Conservation (phyloP, 2,888 invertebrate species). For the Hypercompe scribonia region DNA sequence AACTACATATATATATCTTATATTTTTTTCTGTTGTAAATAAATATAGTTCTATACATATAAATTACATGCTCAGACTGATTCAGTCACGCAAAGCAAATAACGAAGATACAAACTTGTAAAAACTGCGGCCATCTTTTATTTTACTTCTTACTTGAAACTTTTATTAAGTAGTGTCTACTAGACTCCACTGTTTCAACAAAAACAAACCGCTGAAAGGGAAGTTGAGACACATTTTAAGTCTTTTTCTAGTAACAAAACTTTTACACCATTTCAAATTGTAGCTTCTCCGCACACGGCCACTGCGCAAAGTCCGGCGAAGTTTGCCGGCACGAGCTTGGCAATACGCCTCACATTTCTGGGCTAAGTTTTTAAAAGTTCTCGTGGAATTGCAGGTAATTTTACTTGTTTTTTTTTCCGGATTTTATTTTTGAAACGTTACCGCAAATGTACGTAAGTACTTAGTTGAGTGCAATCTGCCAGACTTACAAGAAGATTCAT, state of each 20-base stretch:
- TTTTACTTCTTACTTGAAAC: background rate
- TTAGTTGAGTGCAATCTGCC: background rate
- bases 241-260: constrained; percentile 5
- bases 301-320: constrained; percentile 26
- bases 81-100: too few relatives aligned
- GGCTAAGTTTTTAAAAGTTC: constrained; percentile 40
- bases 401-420: constrained; percentile 21
- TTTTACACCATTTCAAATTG: constrained; percentile 5
- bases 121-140: background rate
- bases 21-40: too few relatives aligned
- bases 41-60: too few relatives aligned
- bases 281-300: constrained; percentile 37
- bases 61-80: too few relatives aligned
- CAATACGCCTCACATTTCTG: constrained; percentile 32
- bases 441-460: background rate
- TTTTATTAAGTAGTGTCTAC: background rate
- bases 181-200: background rate
- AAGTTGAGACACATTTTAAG: background rate
- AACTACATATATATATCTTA: too few relatives aligned
- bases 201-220: background rate
- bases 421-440: constrained; percentile 3
- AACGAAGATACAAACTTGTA: background rate
- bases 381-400: constrained; percentile 30
- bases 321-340: constrained; percentile 40
- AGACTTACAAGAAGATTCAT: too few relatives aligned